Percentiles rank a stretch among this genome's conserved stretches.
phyloP scores from a whole-genome alignment of 2,888 invertebrate genomes.

The Tipula confusa region DNA sequence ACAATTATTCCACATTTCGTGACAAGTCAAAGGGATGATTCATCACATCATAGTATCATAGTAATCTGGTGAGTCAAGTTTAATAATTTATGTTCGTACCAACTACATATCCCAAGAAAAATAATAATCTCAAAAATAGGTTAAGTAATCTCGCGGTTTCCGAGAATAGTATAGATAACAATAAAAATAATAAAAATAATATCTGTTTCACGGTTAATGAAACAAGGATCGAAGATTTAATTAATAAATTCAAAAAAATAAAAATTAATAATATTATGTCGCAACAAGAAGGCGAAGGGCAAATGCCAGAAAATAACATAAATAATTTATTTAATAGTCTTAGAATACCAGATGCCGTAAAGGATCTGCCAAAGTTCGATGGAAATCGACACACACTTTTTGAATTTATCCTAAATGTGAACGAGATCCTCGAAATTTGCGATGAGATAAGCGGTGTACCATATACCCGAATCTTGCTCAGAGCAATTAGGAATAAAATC shows the following conservation, averaged over 20 bases:
- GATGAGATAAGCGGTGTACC: too few species aligned
- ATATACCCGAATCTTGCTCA: too few species aligned
- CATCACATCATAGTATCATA: not conserved
- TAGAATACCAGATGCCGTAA: too few species aligned
- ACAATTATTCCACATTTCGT: not conserved
- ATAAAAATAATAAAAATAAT: not conserved
- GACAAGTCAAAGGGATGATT: not conserved
- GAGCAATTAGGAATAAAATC: too few species aligned
- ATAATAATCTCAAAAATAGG: not conserved
- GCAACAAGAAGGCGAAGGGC: too few species aligned
- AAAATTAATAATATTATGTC: not conserved
- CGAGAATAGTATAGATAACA: not conserved
- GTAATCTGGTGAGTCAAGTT: not conserved
- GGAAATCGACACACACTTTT: too few species aligned
- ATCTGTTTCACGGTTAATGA: not conserved
- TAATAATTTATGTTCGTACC: not conserved
- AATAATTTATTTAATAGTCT: too few species aligned
- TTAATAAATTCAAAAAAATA: not conserved
- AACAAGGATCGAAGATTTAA: not conserved
- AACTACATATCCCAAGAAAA: not conserved
- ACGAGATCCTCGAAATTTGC: too few species aligned
- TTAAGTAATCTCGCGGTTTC: not conserved
- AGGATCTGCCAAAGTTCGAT: too few species aligned
- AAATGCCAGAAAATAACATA: too few species aligned
- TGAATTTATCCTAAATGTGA: too few species aligned